Evolutionary conservation across 2,888 invertebrate genomes (phyloP).

Genomic region (Mystacides longicornis): DNA sequence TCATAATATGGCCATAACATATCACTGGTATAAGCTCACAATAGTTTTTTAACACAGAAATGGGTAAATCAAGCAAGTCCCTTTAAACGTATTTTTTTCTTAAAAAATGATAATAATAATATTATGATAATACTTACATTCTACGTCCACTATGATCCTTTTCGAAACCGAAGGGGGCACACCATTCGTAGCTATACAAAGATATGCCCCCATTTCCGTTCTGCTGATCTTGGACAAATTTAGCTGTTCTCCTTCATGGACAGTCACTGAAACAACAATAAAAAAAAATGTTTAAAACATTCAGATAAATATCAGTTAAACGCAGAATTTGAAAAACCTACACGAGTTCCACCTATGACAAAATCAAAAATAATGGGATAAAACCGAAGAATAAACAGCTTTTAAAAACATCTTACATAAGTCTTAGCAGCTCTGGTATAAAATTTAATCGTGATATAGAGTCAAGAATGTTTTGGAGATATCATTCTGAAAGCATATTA

Average conservation of each 20-base stretch:
- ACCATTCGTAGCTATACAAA: constrained; percentile 77
- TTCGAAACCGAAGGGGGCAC: constrained; percentile 89
- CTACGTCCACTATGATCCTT: constrained; percentile 84
- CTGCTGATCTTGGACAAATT: constrained; percentile 81
- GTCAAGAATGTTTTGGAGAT: too few species aligned
- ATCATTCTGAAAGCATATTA: too few species aligned
- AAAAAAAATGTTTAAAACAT: not conserved
- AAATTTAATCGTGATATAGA: too few species aligned
- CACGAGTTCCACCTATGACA: too few species aligned
- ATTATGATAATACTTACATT: constrained; percentile 59
- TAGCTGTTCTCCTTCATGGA: constrained; percentile 78
- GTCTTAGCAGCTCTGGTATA: too few species aligned
- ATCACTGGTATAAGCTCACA: too few species aligned
- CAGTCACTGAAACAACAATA: constrained; percentile 52
- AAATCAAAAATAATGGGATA: not conserved
- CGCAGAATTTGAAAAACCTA: too few species aligned
- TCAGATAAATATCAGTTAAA: too few species aligned
- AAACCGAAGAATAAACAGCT: not conserved
- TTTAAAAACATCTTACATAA: not conserved
- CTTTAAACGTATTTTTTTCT: too few species aligned
- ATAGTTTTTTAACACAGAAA: too few species aligned
- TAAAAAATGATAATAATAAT: not conserved
- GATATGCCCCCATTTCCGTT: constrained; percentile 80
- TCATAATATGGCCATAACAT: too few species aligned
- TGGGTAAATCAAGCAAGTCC: too few species aligned